Evolutionary conservation across 2,888 invertebrate genomes (phyloP).

Genomic region (Slavum lentiscoides): DNA sequence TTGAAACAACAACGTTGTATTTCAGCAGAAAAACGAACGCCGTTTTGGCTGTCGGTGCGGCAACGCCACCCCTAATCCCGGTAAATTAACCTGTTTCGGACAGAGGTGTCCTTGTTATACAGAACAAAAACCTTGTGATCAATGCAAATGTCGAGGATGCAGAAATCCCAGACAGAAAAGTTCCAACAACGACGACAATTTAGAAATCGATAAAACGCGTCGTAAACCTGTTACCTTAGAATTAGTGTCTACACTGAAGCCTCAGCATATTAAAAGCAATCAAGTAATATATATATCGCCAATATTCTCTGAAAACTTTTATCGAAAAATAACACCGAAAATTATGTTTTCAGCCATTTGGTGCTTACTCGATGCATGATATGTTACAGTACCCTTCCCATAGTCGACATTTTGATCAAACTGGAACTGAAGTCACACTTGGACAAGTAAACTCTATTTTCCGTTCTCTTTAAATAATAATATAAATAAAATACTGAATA

Average conservation of each 20-base stretch:
- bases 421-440: conserved; percentile 16
- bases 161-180: conserved; percentile 70
- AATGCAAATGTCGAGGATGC: conserved; percentile 90
- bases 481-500: not conserved
- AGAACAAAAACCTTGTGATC: conserved; percentile 83
- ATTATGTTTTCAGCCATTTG: not conserved
- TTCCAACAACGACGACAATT: conserved; percentile 73
- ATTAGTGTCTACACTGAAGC: conserved; percentile 29
- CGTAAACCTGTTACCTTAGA: conserved; percentile 35
- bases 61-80: conserved; percentile 84
- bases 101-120: conserved; percentile 94
- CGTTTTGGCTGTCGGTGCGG: conserved; percentile 81
- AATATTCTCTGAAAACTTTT: not conserved
- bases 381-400: conserved; percentile 10
- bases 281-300: conserved; percentile 3
- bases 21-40: conserved; percentile 33
- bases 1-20: not conserved
- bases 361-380: conserved; percentile 23
- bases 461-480: conserved; percentile 20
- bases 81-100: conserved; percentile 89
- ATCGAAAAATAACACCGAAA: not conserved
- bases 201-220: conserved; percentile 63
- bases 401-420: conserved; percentile 13
- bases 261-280: not conserved
- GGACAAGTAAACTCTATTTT: conserved; percentile 39